Conservation (phyloP, 2,113 vertebrate genomes). For the Prionailurus bengalensis region DNA sequence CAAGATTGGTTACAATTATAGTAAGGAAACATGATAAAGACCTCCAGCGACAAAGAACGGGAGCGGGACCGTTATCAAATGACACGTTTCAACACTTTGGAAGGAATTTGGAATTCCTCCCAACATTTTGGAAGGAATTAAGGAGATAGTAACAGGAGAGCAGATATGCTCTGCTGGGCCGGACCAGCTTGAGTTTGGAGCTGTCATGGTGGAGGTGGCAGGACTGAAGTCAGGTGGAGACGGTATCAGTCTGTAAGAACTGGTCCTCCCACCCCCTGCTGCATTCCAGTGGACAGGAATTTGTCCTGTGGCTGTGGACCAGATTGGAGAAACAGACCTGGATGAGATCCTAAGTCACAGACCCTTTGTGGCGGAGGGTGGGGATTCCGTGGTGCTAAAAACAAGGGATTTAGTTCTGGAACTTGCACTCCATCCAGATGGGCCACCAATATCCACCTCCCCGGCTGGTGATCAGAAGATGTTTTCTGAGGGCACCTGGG, state of each 20-base stretch:
- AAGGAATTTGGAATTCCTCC: background rate
- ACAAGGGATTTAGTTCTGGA: background rate
- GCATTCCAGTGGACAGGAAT: background rate
- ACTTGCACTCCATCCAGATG: background rate
- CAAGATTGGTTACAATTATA: background rate
- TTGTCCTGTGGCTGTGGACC: background rate
- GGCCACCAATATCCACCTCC: background rate
- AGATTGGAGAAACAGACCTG: background rate
- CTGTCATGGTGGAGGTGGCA: background rate
- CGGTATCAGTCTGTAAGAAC: background rate
- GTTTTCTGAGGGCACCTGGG: background rate
- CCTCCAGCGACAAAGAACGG: background rate
- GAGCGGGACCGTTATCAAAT: background rate
- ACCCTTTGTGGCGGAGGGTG: background rate
- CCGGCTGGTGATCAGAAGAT: background rate
- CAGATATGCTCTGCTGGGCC: background rate
- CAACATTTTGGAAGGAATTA: background rate
- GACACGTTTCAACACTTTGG: background rate
- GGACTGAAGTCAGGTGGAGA: background rate
- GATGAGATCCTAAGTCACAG: background rate
- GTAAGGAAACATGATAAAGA: background rate
- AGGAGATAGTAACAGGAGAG: background rate
- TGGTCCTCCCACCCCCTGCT: rapidly evolving
- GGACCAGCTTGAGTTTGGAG: background rate
- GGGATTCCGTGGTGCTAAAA: background rate